Conservation (phyloP, 1,140 invertebrate species). For the Proctacanthus coquilletti region DNA sequence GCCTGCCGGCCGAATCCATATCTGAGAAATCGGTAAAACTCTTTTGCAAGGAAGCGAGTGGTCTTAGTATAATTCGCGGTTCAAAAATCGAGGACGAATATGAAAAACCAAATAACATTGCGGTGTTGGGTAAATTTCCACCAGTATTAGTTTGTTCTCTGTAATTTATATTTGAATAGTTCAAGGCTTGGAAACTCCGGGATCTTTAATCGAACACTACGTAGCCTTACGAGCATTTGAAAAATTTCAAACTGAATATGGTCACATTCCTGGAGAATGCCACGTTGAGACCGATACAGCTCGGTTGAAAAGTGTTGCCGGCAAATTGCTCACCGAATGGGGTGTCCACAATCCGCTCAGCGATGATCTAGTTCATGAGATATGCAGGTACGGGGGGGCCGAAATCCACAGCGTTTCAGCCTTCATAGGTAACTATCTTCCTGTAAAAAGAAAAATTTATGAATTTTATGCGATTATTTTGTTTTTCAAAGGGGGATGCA, state of each 20-base stretch:
- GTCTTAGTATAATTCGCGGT: constrained; percentile 63
- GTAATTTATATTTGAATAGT: constrained; percentile 9
- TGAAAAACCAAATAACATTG: constrained; percentile 26
- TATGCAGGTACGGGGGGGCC: constrained; percentile 82
- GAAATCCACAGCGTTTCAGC: constrained; percentile 93
- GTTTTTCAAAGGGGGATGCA: constrained; percentile 55
- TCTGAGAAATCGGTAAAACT: constrained; percentile 63
- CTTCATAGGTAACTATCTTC: constrained; percentile 66
- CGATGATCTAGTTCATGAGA: constrained; percentile 91
- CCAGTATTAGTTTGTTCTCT: background rate
- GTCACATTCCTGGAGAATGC: constrained; percentile 78
- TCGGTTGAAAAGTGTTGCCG: constrained; percentile 63
- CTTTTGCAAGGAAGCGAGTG: constrained; percentile 71
- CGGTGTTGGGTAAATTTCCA: constrained; percentile 11
- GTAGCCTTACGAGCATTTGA: constrained; percentile 82
- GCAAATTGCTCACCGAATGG: constrained; percentile 73
- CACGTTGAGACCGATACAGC: constrained; percentile 81
- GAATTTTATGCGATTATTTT: constrained; percentile 5
- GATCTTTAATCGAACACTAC: constrained; percentile 80
- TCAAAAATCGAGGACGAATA: constrained; percentile 69
- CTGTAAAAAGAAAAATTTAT: constrained; percentile 1
- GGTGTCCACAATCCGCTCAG: constrained; percentile 61
- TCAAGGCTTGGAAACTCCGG: constrained; percentile 41
- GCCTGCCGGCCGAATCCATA: constrained; percentile 53
- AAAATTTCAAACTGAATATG: constrained; percentile 75